Percentiles rank a stretch among this genome's conserved stretches.
phyloP scores from a whole-genome alignment of 2,888 invertebrate species.

The Ferrisia virgata region DNA sequence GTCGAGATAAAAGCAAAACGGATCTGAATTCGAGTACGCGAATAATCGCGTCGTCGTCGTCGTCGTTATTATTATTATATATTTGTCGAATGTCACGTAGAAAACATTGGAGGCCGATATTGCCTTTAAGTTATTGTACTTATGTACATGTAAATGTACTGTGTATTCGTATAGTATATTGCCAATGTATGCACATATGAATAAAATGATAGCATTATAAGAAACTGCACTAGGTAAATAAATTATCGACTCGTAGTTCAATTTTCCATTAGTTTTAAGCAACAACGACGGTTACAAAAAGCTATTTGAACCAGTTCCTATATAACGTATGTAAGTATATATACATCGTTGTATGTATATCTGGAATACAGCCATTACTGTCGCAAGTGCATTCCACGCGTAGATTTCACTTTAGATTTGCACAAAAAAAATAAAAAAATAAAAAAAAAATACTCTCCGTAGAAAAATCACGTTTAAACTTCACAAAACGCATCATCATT shows the following conservation, averaged over 20 bases:
- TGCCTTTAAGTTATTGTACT: constrained; percentile 1
- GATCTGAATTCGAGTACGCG: constrained; percentile 7
- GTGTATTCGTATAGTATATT: too few relatives aligned
- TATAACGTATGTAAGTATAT: too few relatives aligned
- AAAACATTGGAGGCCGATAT: constrained; percentile 7
- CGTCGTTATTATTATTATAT: too few relatives aligned
- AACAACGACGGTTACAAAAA: neutral
- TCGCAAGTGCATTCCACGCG: neutral
- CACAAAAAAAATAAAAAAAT: neutral
- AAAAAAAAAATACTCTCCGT: neutral
- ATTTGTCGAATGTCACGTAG: neutral
- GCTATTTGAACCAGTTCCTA: constrained; percentile 19
- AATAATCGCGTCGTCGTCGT: neutral
- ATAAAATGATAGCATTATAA: constrained; percentile 29
- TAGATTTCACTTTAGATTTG: constrained; percentile 24
- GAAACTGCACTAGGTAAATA: neutral
- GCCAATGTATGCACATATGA: neutral
- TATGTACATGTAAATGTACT: too few relatives aligned
- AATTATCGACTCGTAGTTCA: neutral
- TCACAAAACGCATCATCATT: neutral
- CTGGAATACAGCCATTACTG: constrained; percentile 19
- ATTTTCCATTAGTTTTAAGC: constrained; percentile 27
- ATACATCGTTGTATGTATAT: neutral
- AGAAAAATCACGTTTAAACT: neutral
- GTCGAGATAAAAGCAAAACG: constrained; percentile 8